Conservation (phyloP, 2,888 invertebrate species). For the Dione vanillae region DNA sequence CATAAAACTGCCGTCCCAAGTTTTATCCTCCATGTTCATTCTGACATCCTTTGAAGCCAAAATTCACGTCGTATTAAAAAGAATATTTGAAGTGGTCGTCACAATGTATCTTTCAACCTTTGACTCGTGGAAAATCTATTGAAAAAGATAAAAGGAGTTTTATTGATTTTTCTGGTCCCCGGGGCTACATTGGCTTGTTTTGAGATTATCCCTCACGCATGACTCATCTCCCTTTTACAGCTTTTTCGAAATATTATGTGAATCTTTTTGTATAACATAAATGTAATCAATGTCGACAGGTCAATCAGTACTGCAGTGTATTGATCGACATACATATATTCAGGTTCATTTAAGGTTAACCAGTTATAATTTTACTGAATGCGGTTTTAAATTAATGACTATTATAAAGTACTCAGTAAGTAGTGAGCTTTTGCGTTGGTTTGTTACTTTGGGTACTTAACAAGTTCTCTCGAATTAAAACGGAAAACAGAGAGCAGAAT, state of each 20-base stretch:
- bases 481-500: no score
- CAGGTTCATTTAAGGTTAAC: conserved; percentile 1
- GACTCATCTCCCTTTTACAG: not conserved
- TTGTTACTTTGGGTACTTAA: no score
- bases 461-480: no score
- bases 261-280: conserved; percentile 1
- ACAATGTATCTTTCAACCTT: conserved; percentile 25
- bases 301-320: conserved; percentile 14
- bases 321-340: conserved; percentile 18
- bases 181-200: conserved; percentile 31
- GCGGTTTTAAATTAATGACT: not conserved
- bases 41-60: conserved; percentile 17
- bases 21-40: conserved; percentile 16
- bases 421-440: no score
- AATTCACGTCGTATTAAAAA: conserved; percentile 24
- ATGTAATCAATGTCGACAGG: conserved; percentile 17
- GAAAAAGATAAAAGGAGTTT: conserved; percentile 18
- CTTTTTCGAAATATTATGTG: conserved; percentile 4
- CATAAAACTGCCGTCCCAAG: not conserved
- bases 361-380: not conserved
- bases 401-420: no score
- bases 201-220: conserved; percentile 21
- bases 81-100: conserved; percentile 31
- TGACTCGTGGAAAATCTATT: conserved; percentile 24
- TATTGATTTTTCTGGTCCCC: conserved; percentile 17